Evolutionary conservation across 37 sponge, comb jelly and placozoan species (phyloP).

Genomic region (Tethya wilhelma): DNA sequence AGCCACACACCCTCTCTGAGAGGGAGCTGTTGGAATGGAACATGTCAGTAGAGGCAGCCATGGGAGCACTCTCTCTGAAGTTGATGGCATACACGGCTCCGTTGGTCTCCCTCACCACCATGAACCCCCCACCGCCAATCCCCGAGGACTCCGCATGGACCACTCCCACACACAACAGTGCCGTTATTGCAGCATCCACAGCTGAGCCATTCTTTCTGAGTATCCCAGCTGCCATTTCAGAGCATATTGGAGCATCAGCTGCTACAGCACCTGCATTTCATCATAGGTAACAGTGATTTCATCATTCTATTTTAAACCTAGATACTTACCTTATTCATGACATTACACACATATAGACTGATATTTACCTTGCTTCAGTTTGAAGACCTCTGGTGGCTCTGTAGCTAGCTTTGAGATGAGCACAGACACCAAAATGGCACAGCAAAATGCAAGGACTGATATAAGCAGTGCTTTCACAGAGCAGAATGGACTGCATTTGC

Average conservation of each 20-base stretch:
- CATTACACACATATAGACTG: too few species aligned
- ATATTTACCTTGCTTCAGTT: too few species aligned
- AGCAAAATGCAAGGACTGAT: constrained; percentile 29
- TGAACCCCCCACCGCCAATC: constrained; percentile 92
- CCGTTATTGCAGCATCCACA: constrained; percentile 92
- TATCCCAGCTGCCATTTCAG: constrained; percentile 62
- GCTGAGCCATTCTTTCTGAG: constrained; percentile 75
- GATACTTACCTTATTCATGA: too few species aligned
- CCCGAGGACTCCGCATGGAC: constrained; percentile 68
- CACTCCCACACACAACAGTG: constrained; percentile 77
- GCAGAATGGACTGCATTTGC: constrained; percentile 5
- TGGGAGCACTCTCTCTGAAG: constrained; percentile 93
- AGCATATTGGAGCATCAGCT: constrained; percentile 74
- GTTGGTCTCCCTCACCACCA: constrained; percentile 66
- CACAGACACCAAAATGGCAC: constrained; percentile 31
- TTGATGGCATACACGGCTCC: constrained; percentile 46
- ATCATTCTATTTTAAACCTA: too few species aligned
- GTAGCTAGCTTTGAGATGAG: constrained; percentile 16
- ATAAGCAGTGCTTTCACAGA: constrained; percentile 41
- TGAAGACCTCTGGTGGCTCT: constrained; percentile 29
- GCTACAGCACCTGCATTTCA: constrained; percentile 84
- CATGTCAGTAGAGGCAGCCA: constrained; percentile 64
- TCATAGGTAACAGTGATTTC: too few species aligned
- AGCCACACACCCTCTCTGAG: constrained; percentile 24
- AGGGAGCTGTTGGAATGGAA: constrained; percentile 46